A percentile compares a stretch with the other conserved stretches of the same genome.
These are phyloP conservation scores for Noctilio leporinus DNA, from an alignment of 2,113 vertebrate genomes.

Conservation along the genomic window DNA sequence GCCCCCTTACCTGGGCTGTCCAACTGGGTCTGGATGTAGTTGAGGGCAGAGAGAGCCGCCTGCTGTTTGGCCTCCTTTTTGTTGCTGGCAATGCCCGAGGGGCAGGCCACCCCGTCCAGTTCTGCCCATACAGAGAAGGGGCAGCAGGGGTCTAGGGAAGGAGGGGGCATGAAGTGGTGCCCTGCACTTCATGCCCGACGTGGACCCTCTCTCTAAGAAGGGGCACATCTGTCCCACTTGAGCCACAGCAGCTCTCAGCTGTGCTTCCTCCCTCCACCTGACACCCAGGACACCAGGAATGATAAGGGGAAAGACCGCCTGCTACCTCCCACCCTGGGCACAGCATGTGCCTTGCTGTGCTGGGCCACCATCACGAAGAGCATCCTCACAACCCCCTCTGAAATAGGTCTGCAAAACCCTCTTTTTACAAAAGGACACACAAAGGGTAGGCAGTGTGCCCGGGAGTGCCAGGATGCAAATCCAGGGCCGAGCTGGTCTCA, in stretches of 20 bases:
- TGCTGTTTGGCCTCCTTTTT: constrained; percentile 44
- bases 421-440: not conserved
- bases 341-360: fast-evolving
- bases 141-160: constrained; percentile 19
- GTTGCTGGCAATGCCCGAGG: not conserved
- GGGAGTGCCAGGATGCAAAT: not conserved
- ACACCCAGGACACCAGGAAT: not conserved
- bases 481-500: not conserved
- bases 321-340: not conserved
- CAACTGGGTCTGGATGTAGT: not conserved
- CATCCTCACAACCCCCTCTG: not conserved
- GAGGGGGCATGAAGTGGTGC: not conserved
- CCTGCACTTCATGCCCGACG: fast-evolving
- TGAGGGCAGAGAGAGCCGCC: not conserved
- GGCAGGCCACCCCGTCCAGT: constrained; percentile 49
- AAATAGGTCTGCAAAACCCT: not conserved
- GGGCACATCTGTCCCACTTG: not conserved
- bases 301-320: not conserved
- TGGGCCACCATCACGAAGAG: fast-evolving
- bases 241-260: not conserved
- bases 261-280: not conserved
- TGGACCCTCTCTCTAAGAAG: not conserved
- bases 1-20: not conserved
- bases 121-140: constrained; percentile 20
- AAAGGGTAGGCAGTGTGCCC: not conserved